A percentile compares a stretch with the other conserved stretches of the same genome.
These are phyloP conservation scores for Procambarus virginalis DNA, from an alignment of 1,140 invertebrate genomes.

Conservation along the genomic window DNA sequence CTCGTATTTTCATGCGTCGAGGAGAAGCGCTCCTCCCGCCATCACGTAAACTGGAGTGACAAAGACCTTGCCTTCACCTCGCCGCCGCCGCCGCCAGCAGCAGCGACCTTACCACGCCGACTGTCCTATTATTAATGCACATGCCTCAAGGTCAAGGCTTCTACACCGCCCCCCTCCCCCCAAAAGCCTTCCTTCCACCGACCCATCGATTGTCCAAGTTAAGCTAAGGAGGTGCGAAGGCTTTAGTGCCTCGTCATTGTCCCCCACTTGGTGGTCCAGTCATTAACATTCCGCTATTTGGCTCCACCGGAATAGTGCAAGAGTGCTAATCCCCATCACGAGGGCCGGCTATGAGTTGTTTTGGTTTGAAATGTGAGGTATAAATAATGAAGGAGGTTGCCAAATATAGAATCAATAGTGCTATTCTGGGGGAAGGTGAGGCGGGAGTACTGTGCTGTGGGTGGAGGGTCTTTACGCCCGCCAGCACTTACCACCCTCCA, in stretches of 20 bases:
- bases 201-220: not conserved
- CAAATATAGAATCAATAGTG: conserved; percentile 49
- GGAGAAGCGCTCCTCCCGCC: too few relatives aligned
- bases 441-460: not conserved
- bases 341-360: not conserved
- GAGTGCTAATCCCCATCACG: not conserved
- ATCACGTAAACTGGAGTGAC: too few relatives aligned
- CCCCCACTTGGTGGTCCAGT: not conserved
- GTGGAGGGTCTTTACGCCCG: too few relatives aligned
- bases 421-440: conserved; percentile 28
- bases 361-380: conserved; percentile 37
- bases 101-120: not conserved
- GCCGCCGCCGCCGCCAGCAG: too few relatives aligned
- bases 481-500: not conserved
- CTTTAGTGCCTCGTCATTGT: not conserved
- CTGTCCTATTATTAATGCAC: conserved; percentile 1
- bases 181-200: not conserved
- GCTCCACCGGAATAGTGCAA: not conserved
- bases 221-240: not conserved
- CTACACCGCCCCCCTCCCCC: not conserved
- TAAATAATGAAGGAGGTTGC: conserved; percentile 42
- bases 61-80: too few relatives aligned
- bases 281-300: not conserved
- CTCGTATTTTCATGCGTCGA: too few relatives aligned
- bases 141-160: not conserved